Evolutionary conservation across 2,113 vertebrate species (phyloP), one percentile per base, ranked within the genome.

Genomic region (Peromyscus polionotus): DNA sequence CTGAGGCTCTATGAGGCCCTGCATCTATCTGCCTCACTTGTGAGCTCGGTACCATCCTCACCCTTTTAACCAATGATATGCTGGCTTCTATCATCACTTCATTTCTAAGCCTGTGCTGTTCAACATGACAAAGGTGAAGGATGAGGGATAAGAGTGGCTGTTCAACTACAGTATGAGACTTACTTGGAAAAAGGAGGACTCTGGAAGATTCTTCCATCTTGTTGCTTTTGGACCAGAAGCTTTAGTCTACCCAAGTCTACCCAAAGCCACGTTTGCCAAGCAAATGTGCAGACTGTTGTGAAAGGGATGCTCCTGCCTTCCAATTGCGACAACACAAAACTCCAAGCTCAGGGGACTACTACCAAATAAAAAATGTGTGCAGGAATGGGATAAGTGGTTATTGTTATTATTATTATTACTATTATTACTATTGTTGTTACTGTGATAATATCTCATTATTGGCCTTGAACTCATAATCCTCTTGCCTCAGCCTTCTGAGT

Each of bases 61-160:
- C 2, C 48, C 93, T 77, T 88, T 85, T 45, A 67, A 48, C 10
- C 11, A 51, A 75, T 10, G 7, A 12, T 45, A 31, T 1, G 39
- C 80, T 39, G 33, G 33, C 87, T 92, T 22, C 70, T 31, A 45
- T 80, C 48, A 39, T 80, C 48, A 72, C 42, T 22, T 91, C 51
- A 26, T 80, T 91, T 95, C 63, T 70, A 70, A 80, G n/a, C 14
- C 10, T 5, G 24, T 57, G 54, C 7, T 77, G 80, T 86, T 92
- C 24, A 63, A 31, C 7, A 19, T 68, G 45, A 75, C 90, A 90
- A 84, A 85, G 70, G 79, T 22, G 51, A 97, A 86, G 80, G n/a
- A 75, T 5, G 36, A 57, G n/a, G 77, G 39, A 83, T 13, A 4
- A 68, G 39, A 33, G 28, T 70, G 90, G 90, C 0, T 42, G n/a